A percentile compares a stretch with the other conserved stretches of the same genome.
phyloP scores from a whole-genome alignment of 2,113 vertebrate genomes.

The Bufo bufo region DNA sequence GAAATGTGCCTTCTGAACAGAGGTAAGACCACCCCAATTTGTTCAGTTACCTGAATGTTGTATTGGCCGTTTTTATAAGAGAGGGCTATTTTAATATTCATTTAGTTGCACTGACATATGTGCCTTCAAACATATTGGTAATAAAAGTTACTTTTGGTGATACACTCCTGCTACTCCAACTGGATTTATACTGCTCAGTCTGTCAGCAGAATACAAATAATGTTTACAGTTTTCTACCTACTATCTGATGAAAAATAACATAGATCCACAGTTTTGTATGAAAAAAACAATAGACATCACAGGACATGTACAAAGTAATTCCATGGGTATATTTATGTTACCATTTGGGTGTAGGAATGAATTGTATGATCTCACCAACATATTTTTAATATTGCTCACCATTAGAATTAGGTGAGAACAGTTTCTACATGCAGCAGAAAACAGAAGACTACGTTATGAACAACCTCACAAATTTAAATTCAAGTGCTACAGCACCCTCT shows the following conservation, averaged over 20 bases:
- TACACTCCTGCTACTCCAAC: no score
- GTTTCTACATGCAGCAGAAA: neutral
- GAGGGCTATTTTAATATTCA: no score
- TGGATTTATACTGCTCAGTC: no score
- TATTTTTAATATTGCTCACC: neutral
- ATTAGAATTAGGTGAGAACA: neutral
- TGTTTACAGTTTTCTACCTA: no score
- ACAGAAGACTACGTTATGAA: neutral
- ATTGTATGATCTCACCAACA: neutral
- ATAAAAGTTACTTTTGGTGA: no score
- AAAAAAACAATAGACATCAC: neutral
- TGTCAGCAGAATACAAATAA: no score
- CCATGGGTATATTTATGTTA: neutral
- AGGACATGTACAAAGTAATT: neutral
- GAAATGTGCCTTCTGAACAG: no score
- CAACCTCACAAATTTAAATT: neutral
- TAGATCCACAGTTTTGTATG: neutral
- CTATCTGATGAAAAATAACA: neutral
- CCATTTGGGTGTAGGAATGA: neutral
- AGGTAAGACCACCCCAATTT: no score
- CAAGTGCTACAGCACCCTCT: constrained; percentile 52
- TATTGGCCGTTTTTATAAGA: no score
- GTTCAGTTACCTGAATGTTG: no score
- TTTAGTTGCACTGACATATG: no score
- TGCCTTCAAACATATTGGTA: no score